These are phyloP conservation scores for Beaufortia kweichowensis DNA, from an alignment of 2,113 vertebrate species.

Conservation along the genomic window DNA sequence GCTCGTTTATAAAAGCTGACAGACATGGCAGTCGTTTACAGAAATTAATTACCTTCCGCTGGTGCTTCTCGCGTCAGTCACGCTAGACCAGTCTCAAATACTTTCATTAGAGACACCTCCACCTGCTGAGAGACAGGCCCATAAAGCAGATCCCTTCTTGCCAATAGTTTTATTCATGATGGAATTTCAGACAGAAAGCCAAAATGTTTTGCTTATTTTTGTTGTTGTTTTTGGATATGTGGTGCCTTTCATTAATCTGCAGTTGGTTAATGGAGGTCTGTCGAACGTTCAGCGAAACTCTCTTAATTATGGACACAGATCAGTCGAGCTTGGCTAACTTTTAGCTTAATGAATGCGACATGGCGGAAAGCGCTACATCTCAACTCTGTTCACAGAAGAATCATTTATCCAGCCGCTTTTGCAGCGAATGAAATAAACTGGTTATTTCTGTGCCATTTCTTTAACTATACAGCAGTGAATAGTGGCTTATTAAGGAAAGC, in stretches of 20 bases:
- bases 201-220: constrained; percentile 10
- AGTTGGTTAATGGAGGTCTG: constrained; percentile 50
- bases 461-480: background rate
- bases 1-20: constrained; percentile 81
- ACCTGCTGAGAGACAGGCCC: constrained; percentile 51
- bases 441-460: constrained; percentile 22
- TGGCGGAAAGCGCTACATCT: constrained; percentile 71
- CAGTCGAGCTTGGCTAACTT: constrained; percentile 59
- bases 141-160: constrained; percentile 26
- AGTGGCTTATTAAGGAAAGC: constrained; percentile 61
- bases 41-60: constrained; percentile 78
- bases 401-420: constrained; percentile 70
- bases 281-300: constrained; percentile 43
- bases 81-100: constrained; percentile 64
- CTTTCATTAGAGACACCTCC: constrained; percentile 47
- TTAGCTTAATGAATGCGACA: constrained; percentile 70
- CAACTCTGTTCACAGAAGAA: constrained; percentile 69
- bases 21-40: constrained; percentile 79
- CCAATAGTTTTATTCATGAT: constrained; percentile 26
- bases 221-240: constrained; percentile 24
- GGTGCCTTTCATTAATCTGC: constrained; percentile 52
- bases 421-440: constrained; percentile 72
- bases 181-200: constrained; percentile 22
- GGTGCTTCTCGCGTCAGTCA: constrained; percentile 73
- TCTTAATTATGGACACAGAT: constrained; percentile 53